phyloP scores from a whole-genome alignment of 2,113 vertebrate species.

The Varanus salvator region DNA sequence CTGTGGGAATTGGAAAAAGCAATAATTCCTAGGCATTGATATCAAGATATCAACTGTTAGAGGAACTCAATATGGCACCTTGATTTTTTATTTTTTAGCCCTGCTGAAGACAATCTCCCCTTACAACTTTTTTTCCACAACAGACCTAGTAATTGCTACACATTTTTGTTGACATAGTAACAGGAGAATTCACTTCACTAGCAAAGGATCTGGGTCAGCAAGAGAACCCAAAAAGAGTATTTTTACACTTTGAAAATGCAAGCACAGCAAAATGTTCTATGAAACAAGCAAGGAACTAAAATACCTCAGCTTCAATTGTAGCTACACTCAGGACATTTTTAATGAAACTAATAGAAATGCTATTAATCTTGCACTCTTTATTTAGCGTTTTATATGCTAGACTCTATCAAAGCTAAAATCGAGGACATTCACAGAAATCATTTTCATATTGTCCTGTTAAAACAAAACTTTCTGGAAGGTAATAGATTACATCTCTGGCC shows the following conservation, averaged over 20 bases:
- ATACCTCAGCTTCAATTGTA: constrained; percentile 18
- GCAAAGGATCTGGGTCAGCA: not conserved
- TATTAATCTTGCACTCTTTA: rapidly evolving
- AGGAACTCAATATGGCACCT: not conserved
- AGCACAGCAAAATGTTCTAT: not conserved
- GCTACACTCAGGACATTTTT: constrained; percentile 28
- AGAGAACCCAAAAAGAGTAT: constrained; percentile 23
- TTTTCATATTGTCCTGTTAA: not conserved
- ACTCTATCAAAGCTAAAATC: not conserved
- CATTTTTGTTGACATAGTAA: not conserved
- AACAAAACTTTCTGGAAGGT: not conserved
- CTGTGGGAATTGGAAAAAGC: not conserved
- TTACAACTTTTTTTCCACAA: not conserved
- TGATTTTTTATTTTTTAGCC: not conserved
- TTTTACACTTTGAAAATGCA: not conserved
- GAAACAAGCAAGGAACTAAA: not conserved
- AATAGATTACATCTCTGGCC: not conserved
- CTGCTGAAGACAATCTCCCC: not conserved
- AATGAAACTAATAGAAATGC: constrained; percentile 8
- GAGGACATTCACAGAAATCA: not conserved
- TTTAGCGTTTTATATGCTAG: not conserved
- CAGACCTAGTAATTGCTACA: not conserved
- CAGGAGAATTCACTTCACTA: not conserved
- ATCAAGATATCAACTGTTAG: not conserved
- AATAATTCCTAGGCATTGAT: not conserved